Evolutionary conservation across 2,797 vertebrate species (phyloP).

Genomic region (Gallinago stenura): DNA sequence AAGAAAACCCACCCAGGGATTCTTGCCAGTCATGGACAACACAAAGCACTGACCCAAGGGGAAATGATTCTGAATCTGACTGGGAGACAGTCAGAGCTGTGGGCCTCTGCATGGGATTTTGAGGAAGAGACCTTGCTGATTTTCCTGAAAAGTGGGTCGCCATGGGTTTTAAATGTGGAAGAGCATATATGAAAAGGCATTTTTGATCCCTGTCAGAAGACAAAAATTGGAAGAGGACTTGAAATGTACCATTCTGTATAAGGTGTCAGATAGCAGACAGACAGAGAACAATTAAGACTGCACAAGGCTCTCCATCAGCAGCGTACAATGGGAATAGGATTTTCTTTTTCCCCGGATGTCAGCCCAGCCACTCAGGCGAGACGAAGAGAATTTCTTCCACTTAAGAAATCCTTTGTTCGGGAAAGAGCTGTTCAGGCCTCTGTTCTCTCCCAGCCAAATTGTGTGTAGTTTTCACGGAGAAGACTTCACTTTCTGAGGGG

Average conservation of each 20-base stretch:
- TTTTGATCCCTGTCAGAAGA: conserved; percentile 67
- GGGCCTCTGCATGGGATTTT: conserved; percentile 37
- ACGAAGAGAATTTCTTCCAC: conserved; percentile 78
- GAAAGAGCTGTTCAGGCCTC: conserved; percentile 60
- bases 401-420: conserved; percentile 76
- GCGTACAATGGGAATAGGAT: conserved; percentile 66
- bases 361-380: conserved; percentile 73
- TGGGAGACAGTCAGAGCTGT: neutral
- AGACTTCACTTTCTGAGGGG: conserved; percentile 54
- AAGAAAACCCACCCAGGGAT: conserved; percentile 14
- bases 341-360: conserved; percentile 73
- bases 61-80: neutral
- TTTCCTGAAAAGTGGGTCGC: conserved; percentile 54
- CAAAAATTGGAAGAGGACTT: conserved; percentile 67
- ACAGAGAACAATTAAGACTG: conserved; percentile 73
- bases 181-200: conserved; percentile 55
- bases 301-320: conserved; percentile 73
- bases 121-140: conserved; percentile 34
- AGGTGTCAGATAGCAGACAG: conserved; percentile 67
- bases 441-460: conserved; percentile 58
- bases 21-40: conserved; percentile 10
- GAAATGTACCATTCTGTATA: conserved; percentile 66
- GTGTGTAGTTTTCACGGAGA: conserved; percentile 34
- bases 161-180: conserved; percentile 63
- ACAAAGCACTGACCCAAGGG: conserved; percentile 43